These are phyloP conservation scores for Drosophila seguyi DNA, from an alignment of 1,140 invertebrate genomes.

Conservation along the genomic window DNA sequence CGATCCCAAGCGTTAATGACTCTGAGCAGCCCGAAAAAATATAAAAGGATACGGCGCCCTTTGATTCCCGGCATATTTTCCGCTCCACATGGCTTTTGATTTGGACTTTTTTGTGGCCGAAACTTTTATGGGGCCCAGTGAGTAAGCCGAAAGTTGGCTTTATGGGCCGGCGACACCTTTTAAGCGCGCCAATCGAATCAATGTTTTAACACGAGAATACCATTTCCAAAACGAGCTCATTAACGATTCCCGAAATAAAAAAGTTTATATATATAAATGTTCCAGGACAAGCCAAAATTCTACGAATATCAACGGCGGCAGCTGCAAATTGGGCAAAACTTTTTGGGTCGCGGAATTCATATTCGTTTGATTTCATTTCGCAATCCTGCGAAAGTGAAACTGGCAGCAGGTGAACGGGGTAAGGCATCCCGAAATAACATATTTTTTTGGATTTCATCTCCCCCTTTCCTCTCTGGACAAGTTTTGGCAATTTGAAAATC, in stretches of 20 bases:
- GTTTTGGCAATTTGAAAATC: slow-evolving; percentile 85
- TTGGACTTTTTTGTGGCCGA: slow-evolving; percentile 25
- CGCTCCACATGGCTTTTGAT: slow-evolving; percentile 2
- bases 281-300: slow-evolving; percentile 55
- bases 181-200: slow-evolving; percentile 83
- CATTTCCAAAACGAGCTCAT: slow-evolving; percentile 80
- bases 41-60: slow-evolving; percentile 72
- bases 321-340: slow-evolving; percentile 65
- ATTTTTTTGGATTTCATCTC: slow-evolving; percentile 15
- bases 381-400: slow-evolving; percentile 80
- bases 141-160: slow-evolving; percentile 38
- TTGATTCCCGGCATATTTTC: slow-evolving; percentile 51
- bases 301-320: slow-evolving; percentile 67
- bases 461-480: slow-evolving; percentile 50
- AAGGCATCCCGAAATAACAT: slow-evolving; percentile 18
- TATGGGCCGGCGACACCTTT: slow-evolving; percentile 73
- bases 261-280: slow-evolving; percentile 28
- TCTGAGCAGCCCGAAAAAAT: slow-evolving; percentile 16
- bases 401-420: slow-evolving; percentile 46
- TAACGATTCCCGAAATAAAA: slow-evolving; percentile 68
- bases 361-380: slow-evolving; percentile 83
- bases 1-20: slow-evolving; percentile 51
- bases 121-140: slow-evolving; percentile 67
- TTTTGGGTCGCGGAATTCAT: slow-evolving; percentile 54
- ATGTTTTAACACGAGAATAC: slow-evolving; percentile 83